These are phyloP conservation scores for Acanthiza pusilla DNA, from an alignment of 2,797 vertebrate species.

Conservation along the genomic window DNA sequence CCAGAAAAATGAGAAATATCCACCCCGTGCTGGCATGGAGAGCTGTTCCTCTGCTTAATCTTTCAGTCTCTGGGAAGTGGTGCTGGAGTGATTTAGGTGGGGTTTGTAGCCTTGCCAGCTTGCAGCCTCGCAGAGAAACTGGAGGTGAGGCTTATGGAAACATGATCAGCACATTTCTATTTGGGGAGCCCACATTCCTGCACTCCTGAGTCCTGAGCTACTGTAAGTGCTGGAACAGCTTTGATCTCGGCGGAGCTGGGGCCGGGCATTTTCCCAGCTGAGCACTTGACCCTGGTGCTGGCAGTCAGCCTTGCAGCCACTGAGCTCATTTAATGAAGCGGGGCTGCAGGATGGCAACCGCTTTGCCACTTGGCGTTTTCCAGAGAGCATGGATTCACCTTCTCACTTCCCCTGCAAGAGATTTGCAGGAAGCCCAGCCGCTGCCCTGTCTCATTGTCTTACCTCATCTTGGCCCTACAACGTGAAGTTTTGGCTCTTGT, in stretches of 20 bases:
- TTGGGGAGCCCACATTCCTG: not conserved
- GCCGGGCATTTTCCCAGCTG: not conserved
- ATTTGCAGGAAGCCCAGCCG: accelerated
- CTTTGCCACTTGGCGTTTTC: not conserved
- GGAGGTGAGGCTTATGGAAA: not conserved
- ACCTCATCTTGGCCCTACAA: accelerated
- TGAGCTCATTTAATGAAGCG: not conserved
- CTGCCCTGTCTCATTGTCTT: not conserved
- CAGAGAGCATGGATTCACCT: not conserved
- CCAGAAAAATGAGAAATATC: not conserved
- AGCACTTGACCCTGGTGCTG: not conserved
- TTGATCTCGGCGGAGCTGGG: not conserved
- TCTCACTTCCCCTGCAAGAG: not conserved
- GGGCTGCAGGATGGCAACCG: not conserved
- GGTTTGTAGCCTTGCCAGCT: not conserved
- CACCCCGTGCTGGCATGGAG: not conserved
- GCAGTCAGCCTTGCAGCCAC: not conserved
- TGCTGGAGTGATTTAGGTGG: not conserved
- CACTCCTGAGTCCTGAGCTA: not conserved
- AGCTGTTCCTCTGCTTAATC: not conserved
- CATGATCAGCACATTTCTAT: not conserved
- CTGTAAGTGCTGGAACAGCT: not conserved
- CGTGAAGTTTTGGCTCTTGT: not conserved
- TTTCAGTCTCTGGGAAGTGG: not conserved
- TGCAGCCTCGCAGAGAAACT: not conserved